phyloP scores from a whole-genome alignment of 2,888 invertebrate species.

The Tetrapedia diversipes region DNA sequence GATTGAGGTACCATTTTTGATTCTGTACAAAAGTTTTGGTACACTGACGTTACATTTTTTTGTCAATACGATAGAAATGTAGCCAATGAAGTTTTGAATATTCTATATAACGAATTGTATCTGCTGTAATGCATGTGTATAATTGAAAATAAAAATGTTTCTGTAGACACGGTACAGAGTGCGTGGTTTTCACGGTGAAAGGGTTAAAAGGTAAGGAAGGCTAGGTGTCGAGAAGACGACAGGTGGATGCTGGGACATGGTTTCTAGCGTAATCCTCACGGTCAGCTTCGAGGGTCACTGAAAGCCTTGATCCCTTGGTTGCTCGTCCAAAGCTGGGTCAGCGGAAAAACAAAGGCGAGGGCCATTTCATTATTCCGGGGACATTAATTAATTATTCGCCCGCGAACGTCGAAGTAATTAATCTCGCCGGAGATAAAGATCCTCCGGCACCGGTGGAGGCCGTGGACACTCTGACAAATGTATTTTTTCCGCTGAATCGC shows the following conservation, averaged over 20 bases:
- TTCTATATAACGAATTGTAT: no score
- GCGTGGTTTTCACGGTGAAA: no score
- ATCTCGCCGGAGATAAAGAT: slow-evolving; percentile 65
- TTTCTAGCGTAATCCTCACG: slow-evolving; percentile 38
- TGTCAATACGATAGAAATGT: no score
- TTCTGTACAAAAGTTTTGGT: no score
- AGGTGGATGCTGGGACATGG: slow-evolving; percentile 11
- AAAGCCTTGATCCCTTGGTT: slow-evolving; percentile 49
- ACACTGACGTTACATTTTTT: no score
- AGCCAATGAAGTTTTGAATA: no score
- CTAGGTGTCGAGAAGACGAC: slow-evolving; percentile 6
- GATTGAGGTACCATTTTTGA: no score
- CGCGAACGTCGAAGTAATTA: slow-evolving; percentile 65
- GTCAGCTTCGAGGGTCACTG: slow-evolving; percentile 58
- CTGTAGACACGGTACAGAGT: no score
- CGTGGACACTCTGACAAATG: slow-evolving; percentile 76
- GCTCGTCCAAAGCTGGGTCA: slow-evolving; percentile 39
- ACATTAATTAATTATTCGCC: slow-evolving; percentile 73
- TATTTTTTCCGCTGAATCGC: slow-evolving; percentile 81
- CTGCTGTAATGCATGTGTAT: no score
- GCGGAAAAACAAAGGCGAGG: slow-evolving; percentile 50
- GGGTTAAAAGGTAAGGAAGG: no score
- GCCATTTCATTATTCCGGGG: slow-evolving; percentile 70
- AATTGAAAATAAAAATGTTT: no score
- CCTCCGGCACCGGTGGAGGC: slow-evolving; percentile 39